Evolutionary conservation across 35 echinoderm and acorn worm genomes (phyloP).

Genomic region (Lytechinus variegatus): DNA sequence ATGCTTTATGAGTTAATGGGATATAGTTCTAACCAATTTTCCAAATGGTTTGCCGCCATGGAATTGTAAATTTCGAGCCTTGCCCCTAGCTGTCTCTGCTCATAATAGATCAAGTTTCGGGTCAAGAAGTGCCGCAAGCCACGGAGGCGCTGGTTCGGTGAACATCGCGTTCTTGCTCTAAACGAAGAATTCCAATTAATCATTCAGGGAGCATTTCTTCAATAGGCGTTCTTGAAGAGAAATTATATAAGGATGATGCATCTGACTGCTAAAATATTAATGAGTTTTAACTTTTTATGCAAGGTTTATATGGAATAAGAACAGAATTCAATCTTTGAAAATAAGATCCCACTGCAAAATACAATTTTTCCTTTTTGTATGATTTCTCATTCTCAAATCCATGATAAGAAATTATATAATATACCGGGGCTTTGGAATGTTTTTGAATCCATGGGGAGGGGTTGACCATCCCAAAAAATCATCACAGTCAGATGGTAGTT

Average conservation of each 20-base stretch:
- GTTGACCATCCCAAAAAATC: too few species aligned
- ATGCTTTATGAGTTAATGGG: not conserved
- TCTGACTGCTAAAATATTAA: not conserved
- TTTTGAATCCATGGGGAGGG: too few species aligned
- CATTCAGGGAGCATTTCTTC: not conserved
- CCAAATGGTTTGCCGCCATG: not conserved
- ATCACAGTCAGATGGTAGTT: too few species aligned
- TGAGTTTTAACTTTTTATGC: not conserved
- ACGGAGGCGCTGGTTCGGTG: not conserved
- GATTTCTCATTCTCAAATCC: too few species aligned
- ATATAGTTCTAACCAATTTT: not conserved
- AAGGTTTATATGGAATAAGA: not conserved
- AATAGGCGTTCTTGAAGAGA: not conserved
- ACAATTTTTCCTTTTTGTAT: too few species aligned
- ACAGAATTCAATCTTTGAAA: not conserved
- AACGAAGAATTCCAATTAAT: not conserved
- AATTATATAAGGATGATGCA: not conserved
- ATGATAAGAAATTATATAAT: too few species aligned
- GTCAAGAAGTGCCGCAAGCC: not conserved
- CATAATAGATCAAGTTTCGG: constrained; percentile 2
- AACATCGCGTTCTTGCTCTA: not conserved
- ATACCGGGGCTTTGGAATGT: too few species aligned
- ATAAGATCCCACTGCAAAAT: too few species aligned
- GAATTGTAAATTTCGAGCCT: not conserved
- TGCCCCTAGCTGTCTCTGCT: not conserved